Conservation (phyloP, 2,797 vertebrate species). For the Discoglossus pictus region DNA sequence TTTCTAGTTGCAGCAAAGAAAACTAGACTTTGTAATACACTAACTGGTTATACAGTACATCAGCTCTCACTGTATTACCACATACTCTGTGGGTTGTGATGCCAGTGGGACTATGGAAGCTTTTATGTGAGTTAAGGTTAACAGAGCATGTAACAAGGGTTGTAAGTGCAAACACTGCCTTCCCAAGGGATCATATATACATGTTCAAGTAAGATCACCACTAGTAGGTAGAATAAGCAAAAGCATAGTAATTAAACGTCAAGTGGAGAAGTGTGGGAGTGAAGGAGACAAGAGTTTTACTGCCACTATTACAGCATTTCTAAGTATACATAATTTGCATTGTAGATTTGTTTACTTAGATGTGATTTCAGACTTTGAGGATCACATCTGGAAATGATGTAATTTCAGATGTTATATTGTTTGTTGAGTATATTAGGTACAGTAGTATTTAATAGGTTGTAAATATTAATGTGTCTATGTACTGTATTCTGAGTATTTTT, state of each 20-base stretch:
- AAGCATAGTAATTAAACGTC: slow-evolving; percentile 15
- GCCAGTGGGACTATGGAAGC: background rate
- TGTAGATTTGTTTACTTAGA: slow-evolving; percentile 28
- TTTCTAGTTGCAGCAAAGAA: no score
- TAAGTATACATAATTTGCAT: slow-evolving; percentile 27
- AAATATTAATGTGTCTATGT: no score
- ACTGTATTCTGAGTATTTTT: no score
- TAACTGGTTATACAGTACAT: no score
- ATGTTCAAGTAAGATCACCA: slow-evolving; percentile 18
- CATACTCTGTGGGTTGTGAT: slow-evolving; percentile 3
- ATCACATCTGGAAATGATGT: slow-evolving; percentile 43
- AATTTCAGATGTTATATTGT: slow-evolving; percentile 13
- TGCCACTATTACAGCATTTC: slow-evolving; percentile 23
- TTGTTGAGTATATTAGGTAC: no score
- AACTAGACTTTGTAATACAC: no score
- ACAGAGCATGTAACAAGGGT: slow-evolving; percentile 25
- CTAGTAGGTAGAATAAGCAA: slow-evolving; percentile 36
- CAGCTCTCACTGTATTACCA: slow-evolving; percentile 1
- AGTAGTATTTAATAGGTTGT: no score
- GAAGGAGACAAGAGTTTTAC: slow-evolving; percentile 12
- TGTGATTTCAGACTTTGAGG: background rate
- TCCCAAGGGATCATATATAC: slow-evolving; percentile 18
- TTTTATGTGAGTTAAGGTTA: slow-evolving; percentile 19
- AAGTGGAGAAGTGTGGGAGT: background rate
- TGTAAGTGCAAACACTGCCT: slow-evolving; percentile 19